These are phyloP conservation scores for Tichodroma muraria DNA, from an alignment of 2,113 vertebrate species.

Conservation along the genomic window DNA sequence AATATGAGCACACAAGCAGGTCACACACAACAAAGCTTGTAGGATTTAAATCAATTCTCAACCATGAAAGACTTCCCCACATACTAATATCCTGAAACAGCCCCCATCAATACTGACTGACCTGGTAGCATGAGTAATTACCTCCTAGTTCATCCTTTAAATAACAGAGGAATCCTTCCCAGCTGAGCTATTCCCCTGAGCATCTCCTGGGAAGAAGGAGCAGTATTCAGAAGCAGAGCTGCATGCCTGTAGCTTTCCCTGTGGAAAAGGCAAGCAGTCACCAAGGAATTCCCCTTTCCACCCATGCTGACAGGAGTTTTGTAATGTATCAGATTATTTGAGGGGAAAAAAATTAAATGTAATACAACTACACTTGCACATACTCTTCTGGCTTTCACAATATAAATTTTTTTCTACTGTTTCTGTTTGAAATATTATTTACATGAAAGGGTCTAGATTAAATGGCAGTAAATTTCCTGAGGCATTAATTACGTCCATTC, in stretches of 20 bases:
- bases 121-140: conserved; percentile 23
- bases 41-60: background rate
- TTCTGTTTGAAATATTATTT: background rate
- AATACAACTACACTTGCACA: background rate
- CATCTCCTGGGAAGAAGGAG: background rate
- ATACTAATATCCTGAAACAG: background rate
- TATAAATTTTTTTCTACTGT: background rate
- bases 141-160: conserved; percentile 44
- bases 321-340: background rate
- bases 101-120: background rate
- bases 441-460: background rate
- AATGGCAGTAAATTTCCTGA: background rate
- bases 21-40: background rate
- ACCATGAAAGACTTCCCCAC: background rate
- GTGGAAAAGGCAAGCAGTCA: background rate
- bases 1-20: background rate
- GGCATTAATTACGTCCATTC: background rate
- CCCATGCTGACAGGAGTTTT: background rate
- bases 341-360: background rate
- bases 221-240: background rate
- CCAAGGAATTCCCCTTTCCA: background rate
- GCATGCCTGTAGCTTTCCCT: background rate
- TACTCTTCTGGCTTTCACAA: background rate
- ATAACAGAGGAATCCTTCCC: background rate
- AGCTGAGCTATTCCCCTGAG: conserved; percentile 22